Percentiles rank a stretch among this genome's conserved stretches.
Conservation (phyloP, 2,888 invertebrate genomes). For the Rhodophaea formosa region DNA sequence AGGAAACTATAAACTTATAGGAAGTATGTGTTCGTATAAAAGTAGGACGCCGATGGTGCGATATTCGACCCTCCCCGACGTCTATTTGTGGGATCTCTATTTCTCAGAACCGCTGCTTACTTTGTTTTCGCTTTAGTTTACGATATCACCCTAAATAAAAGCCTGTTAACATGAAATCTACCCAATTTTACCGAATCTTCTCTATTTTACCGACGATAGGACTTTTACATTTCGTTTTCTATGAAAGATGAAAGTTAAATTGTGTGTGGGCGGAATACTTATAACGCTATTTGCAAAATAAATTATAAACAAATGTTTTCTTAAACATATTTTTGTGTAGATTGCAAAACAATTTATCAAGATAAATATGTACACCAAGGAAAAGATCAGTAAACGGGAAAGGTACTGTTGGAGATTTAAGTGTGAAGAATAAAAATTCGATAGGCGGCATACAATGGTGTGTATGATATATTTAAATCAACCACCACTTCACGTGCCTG, state of each 20-base stretch:
- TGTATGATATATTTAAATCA: too few relatives aligned
- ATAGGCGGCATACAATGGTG: too few relatives aligned
- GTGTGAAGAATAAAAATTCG: too few relatives aligned
- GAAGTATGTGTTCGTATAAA: neutral
- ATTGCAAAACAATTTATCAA: too few relatives aligned
- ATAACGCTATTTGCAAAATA: neutral
- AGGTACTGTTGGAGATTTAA: too few relatives aligned
- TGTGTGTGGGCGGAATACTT: neutral
- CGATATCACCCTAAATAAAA: slow-evolving; percentile 25
- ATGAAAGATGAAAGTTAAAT: neutral
- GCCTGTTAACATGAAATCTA: slow-evolving; percentile 29
- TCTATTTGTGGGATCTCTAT: slow-evolving; percentile 21
- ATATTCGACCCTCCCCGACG: slow-evolving; percentile 23
- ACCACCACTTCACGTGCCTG: too few relatives aligned
- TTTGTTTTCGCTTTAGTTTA: slow-evolving; percentile 31
- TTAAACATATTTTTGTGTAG: too few relatives aligned
- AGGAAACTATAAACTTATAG: neutral
- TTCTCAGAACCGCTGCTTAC: slow-evolving; percentile 22
- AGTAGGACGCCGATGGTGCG: slow-evolving; percentile 17
- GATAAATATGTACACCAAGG: too few relatives aligned
- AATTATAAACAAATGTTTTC: neutral
- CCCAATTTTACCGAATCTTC: slow-evolving; percentile 20
- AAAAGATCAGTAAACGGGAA: too few relatives aligned
- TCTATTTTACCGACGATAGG: neutral
- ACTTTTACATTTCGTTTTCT: neutral